Base-by-base conservation (phyloP, 2,797 vertebrate genomes). In the Steatocranus sp. region DNA sequence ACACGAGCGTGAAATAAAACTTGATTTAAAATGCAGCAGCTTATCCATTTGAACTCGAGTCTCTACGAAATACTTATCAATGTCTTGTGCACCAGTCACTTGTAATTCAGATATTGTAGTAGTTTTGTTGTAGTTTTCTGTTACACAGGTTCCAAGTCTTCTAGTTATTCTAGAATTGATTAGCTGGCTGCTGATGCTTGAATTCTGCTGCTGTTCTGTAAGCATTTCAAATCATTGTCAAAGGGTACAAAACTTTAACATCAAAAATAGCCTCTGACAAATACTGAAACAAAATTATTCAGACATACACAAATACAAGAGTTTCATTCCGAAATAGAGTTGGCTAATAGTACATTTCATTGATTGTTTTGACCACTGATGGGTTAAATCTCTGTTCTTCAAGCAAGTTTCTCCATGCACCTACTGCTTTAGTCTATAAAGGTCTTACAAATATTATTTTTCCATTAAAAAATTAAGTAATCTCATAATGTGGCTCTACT, bases 261-360 rank as follows among this genome's bases (percentile, higher is more conserved):
- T 87, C 83, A 82, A 82, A 88, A 85, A 43, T 8, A n/a, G 25
- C 86, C 90, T 87, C 85, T 76, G 41, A 84, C 27, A 73, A 86
- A 90, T 81, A 76, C 77, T 77, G 51, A 84, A 80, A 73, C 78
- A 75, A 73, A 79, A 38, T 75, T 70, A 70, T 87, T 89, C 51
- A n/a, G 38, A 83, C 50, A 4, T 58, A 68, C 41, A 48, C 36
- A 54, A 7, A n/a, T n/a, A 34, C 51, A 79, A 93, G 87, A 91
- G 85, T 93, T 93, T 92, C 80, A 90, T 91, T 94, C 87, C 78
- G 48, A 93, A 91, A 89, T 80, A 53, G 30, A 20, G 50, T 30
- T 50, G 50, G 20, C 49, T 50, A 48, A 8, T 56, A 36, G 11
- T 77, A 51, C 27, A 80, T 88, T 63, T 83, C n/a, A 61, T 51